Conservation (phyloP, 2,113 vertebrate genomes). For the Charadrius vociferus region DNA sequence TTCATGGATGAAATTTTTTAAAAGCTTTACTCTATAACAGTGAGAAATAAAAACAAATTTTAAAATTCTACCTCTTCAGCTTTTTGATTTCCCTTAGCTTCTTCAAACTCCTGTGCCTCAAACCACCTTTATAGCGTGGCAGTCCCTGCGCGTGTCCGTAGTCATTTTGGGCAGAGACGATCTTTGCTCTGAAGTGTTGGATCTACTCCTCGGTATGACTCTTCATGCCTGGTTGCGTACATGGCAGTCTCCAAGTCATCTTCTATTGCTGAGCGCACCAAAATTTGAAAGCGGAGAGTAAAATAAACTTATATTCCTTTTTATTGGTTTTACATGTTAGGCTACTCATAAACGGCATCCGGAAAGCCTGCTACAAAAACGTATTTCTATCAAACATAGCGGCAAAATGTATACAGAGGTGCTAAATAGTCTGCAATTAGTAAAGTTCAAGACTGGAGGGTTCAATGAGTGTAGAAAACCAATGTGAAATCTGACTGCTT, state of each 20-base stretch:
- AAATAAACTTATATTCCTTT: neutral
- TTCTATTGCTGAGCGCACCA: neutral
- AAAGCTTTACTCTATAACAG: neutral
- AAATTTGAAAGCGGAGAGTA: neutral
- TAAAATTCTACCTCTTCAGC: neutral
- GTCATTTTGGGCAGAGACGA: neutral
- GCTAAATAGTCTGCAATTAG: neutral
- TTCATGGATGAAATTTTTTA: neutral
- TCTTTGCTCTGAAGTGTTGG: neutral
- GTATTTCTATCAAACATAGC: rapidly evolving
- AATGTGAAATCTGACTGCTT: neutral
- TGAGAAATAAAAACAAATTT: neutral
- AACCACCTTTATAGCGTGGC: neutral
- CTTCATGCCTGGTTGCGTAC: neutral
- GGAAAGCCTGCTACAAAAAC: neutral
- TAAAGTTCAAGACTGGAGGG: neutral
- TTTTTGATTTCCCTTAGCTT: neutral
- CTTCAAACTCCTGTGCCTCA: neutral
- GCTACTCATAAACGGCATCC: neutral
- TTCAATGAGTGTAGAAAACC: neutral
- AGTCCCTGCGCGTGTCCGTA: neutral
- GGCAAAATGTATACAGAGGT: too few species aligned
- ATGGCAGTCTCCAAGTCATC: neutral
- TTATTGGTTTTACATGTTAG: neutral
- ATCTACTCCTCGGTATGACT: neutral